Base-by-base conservation (phyloP, 2,888 invertebrate genomes). In the Harmothoe impar region DNA sequence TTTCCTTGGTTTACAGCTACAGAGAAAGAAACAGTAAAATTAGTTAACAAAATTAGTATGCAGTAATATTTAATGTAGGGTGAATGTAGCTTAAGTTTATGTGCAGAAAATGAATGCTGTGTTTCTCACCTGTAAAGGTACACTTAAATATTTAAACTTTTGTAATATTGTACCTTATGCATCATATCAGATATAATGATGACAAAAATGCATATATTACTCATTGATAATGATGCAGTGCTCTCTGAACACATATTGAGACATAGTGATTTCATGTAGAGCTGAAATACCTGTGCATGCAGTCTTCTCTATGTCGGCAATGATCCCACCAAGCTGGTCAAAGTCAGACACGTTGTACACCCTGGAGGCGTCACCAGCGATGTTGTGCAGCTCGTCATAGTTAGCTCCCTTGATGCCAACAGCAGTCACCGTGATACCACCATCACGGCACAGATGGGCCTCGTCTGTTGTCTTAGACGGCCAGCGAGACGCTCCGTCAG, bases 331-430 rank as follows among this genome's bases (percentile, higher is more conserved):
- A 23, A 90, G 90, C 52, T 84, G 31, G 35, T 90, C 81, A 56
- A 90, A 90, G 56, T 51, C 33, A 25, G 78, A 25, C 33, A 90
- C 90, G 25, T 90, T 52, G 90, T 78, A 90, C 17, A 90, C 90
- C 43, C 81, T 77, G 31, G 90, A 90, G 51, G 72, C 54, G 29
- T 90, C 90, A 5, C 90, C 90, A 56, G 90, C 84, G 33, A 90
- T 90, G 81, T 25, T 35, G 0, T 25, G 29, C 20, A 90, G 90
- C 77, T 90, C 90, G 23, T 78, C 31, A 33, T 84, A 81, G 43
- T 54, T 35, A 1, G 90, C 90, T 3, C 23, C 81, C 20, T 23
- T 62, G 52, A 90, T 56, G 10, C 90, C 90, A 17, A 90, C 84
- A 56, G 90, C 52, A 17, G 81, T 90, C 33, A 90, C 12, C 5